phyloP scores from a whole-genome alignment of 2,113 vertebrate genomes.

The Genyomyrus donnyi region DNA sequence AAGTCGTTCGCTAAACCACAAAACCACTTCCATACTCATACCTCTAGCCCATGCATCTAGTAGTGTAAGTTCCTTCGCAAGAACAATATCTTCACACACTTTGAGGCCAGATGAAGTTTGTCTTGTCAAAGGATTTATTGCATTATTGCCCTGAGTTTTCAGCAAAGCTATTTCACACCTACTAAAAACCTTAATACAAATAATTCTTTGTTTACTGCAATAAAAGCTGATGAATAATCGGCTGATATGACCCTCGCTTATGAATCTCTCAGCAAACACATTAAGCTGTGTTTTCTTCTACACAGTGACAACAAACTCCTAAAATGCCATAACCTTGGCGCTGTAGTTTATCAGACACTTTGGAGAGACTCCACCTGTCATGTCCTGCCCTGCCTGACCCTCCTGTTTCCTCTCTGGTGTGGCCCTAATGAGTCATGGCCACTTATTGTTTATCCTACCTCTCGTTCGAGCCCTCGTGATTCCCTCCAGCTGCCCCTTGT shows the following conservation, averaged over 20 bases:
- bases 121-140: neutral
- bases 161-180: neutral
- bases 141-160: neutral
- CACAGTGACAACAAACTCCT: neutral
- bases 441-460: too few species aligned
- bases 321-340: neutral
- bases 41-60: neutral
- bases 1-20: slow-evolving; percentile 30
- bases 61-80: neutral
- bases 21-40: slow-evolving; percentile 38
- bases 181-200: neutral
- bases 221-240: neutral
- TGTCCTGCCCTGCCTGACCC: too few species aligned
- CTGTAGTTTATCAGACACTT: neutral
- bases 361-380: neutral
- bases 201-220: neutral
- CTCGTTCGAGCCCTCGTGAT: too few species aligned
- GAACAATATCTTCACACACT: neutral
- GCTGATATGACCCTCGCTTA: neutral
- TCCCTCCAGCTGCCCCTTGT: too few species aligned
- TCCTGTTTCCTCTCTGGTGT: too few species aligned
- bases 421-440: too few species aligned
- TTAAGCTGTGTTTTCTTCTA: neutral
- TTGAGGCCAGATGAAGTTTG: neutral
- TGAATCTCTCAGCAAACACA: neutral